phyloP scores from a whole-genome alignment of 2,888 invertebrate species.

The Hyposoter didymator region DNA sequence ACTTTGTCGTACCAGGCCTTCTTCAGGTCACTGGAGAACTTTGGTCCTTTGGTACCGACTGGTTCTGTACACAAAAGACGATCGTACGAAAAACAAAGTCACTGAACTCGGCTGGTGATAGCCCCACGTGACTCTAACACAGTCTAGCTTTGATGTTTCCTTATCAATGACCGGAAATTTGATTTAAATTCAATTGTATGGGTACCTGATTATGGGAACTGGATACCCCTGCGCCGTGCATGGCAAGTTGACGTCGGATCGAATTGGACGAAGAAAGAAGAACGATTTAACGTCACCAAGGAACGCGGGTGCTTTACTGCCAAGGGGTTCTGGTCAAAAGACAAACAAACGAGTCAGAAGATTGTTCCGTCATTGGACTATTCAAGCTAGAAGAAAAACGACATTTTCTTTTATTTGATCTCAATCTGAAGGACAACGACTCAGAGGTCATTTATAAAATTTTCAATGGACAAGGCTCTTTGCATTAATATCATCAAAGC shows the following conservation, averaged over 20 bases:
- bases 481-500: constrained; percentile 24
- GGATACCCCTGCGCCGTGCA: constrained; percentile 91
- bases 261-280: constrained; percentile 73
- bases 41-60: constrained; percentile 86
- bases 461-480: constrained; percentile 40
- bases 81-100: not conserved
- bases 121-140: not conserved
- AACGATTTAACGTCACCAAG: constrained; percentile 77
- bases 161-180: not conserved
- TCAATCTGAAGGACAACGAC: constrained; percentile 32
- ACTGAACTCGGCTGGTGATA: not conserved
- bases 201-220: constrained; percentile 90
- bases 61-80: constrained; percentile 81
- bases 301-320: constrained; percentile 78
- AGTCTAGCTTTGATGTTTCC: not conserved
- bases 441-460: not conserved
- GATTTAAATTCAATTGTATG: not conserved
- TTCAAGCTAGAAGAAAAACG: not conserved
- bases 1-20: constrained; percentile 86
- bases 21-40: constrained; percentile 87
- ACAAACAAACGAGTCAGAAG: constrained; percentile 35
- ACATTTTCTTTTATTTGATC: not conserved
- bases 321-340: constrained; percentile 75
- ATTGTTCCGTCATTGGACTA: not conserved
- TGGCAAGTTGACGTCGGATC: constrained; percentile 86